Evolutionary conservation across 1,140 invertebrate genomes (phyloP).

Genomic region (Heterodera schachtii): DNA sequence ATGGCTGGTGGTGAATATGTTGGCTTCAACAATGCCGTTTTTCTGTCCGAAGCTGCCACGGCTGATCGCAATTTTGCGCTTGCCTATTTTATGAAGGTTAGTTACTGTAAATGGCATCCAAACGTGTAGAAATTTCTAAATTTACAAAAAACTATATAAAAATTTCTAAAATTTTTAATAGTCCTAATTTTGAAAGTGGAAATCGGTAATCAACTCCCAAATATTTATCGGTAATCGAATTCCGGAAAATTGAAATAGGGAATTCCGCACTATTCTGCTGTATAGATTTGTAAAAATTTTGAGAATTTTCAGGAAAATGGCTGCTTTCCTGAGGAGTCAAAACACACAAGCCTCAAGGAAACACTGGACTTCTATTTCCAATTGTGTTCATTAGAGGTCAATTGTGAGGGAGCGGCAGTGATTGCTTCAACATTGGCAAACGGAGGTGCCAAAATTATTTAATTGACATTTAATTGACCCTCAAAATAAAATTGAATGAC

Average conservation of each 20-base stretch:
- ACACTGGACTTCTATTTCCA: constrained; percentile 91
- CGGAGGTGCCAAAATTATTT: constrained; percentile 72
- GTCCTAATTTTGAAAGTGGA: too few species aligned
- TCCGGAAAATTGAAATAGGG: too few species aligned
- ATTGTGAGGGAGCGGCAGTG: constrained; percentile 84
- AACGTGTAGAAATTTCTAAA: too few species aligned
- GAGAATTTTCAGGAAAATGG: constrained; percentile 64
- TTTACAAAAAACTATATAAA: background rate
- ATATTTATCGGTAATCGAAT: too few species aligned
- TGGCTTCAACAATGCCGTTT: constrained; percentile 90
- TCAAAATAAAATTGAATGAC: background rate
- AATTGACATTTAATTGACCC: background rate
- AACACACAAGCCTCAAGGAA: constrained; percentile 80
- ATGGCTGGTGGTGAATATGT: constrained; percentile 86
- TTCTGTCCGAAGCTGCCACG: constrained; percentile 67
- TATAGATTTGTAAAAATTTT: background rate
- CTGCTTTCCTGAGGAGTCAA: constrained; percentile 43
- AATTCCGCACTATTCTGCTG: too few species aligned
- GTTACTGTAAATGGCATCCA: constrained; percentile 32
- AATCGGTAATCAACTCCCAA: too few species aligned
- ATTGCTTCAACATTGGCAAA: constrained; percentile 93
- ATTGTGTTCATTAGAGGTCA: constrained; percentile 92
- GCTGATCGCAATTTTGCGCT: constrained; percentile 69
- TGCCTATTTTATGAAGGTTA: constrained; percentile 68
- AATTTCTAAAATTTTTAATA: constrained; percentile 20